Percentiles rank a stretch among this genome's conserved stretches.
These are phyloP conservation scores for Sebastes oblongus DNA, from an alignment of 2,797 vertebrate genomes.

Conservation along the genomic window DNA sequence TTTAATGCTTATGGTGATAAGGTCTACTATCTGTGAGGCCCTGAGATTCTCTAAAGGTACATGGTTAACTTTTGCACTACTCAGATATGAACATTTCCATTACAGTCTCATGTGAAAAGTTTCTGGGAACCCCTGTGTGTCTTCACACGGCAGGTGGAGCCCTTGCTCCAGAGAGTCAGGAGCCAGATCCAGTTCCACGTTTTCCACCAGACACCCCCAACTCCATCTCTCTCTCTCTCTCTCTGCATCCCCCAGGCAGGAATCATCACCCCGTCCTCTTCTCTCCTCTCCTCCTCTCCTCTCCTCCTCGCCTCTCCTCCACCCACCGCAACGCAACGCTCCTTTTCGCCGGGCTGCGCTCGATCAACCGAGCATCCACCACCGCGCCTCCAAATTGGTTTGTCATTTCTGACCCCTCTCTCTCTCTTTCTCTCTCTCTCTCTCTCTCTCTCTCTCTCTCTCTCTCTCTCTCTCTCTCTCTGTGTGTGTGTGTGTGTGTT, in stretches of 20 bases:
- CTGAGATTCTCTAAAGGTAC: no score
- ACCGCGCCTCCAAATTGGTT: slow-evolving; percentile 81
- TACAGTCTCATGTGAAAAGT: neutral
- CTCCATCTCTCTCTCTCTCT: slow-evolving; percentile 48
- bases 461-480: slow-evolving; percentile 4
- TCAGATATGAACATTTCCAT: no score
- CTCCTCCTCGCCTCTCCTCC: slow-evolving; percentile 46
- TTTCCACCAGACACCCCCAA: slow-evolving; percentile 69
- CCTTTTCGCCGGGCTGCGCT: slow-evolving; percentile 63
- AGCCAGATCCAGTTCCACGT: slow-evolving; percentile 70
- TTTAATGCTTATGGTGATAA: no score
- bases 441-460: neutral
- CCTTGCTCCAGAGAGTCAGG: slow-evolving; percentile 72
- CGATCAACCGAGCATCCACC: slow-evolving; percentile 75
- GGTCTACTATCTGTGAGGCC: no score
- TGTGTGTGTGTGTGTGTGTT: neutral
- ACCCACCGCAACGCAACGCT: slow-evolving; percentile 54
- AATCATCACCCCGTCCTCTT: slow-evolving; percentile 63
- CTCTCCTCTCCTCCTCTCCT: slow-evolving; percentile 45
- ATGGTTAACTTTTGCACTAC: no score
- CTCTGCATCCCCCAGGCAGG: slow-evolving; percentile 70
- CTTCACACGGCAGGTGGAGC: slow-evolving; percentile 82
- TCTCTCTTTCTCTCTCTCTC: slow-evolving; percentile 10
- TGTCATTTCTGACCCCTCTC: slow-evolving; percentile 81
- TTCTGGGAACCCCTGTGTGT: slow-evolving; percentile 8